These are phyloP conservation scores for Platyrinchus mystaceus DNA, from an alignment of 2,797 vertebrate species.

Conservation along the genomic window DNA sequence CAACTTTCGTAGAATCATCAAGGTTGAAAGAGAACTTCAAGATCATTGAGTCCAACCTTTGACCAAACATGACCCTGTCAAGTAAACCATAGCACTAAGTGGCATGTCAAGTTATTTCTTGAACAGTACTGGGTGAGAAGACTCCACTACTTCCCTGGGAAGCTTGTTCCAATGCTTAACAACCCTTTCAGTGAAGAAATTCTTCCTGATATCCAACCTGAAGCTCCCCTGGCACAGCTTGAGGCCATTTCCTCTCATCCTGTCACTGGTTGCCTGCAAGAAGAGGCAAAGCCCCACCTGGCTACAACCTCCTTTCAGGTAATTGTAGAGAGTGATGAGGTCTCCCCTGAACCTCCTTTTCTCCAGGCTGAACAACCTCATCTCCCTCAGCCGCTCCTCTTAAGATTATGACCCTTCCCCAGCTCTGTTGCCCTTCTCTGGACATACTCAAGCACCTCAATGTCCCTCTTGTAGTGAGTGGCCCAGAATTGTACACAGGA, in stretches of 20 bases:
- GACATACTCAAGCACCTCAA: neutral
- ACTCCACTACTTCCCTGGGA: neutral
- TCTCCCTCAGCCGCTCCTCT: neutral
- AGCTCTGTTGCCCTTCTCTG: neutral
- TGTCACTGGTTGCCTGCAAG: too few species aligned
- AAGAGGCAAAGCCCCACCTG: accelerated
- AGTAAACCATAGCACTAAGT: neutral
- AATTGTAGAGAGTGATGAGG: accelerated
- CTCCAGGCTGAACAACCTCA: neutral
- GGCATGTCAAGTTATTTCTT: accelerated
- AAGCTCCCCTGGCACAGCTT: neutral
- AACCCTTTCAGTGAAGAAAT: neutral
- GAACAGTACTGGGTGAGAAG: neutral
- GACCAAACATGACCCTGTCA: neutral
- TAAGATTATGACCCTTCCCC: neutral
- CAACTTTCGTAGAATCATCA: neutral
- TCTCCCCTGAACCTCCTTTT: accelerated
- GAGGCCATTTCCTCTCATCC: neutral
- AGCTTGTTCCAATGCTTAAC: neutral
- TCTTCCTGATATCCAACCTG: neutral
- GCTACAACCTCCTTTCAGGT: neutral
- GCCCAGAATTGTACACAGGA: neutral
- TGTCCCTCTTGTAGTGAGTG: neutral
- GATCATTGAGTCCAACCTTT: neutral
- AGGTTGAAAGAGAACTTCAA: neutral